Evolutionary conservation across 2,888 invertebrate species (phyloP).

Genomic region (Byasa hedistus): DNA sequence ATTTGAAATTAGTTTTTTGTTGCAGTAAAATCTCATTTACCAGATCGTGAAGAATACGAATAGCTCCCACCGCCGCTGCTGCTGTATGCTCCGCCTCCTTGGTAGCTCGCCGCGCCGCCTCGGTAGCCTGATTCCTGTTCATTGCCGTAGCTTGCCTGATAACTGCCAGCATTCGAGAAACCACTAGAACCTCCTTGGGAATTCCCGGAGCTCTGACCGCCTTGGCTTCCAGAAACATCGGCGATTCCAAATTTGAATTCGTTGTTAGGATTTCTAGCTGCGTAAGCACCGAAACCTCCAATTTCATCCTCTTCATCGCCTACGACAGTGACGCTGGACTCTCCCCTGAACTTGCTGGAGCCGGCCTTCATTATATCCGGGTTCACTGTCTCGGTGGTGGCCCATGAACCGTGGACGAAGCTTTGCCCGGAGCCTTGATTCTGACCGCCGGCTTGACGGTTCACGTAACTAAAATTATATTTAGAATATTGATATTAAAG

Average conservation of each 20-base stretch:
- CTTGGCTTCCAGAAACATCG: conserved; percentile 53
- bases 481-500: no score
- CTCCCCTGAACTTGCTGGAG: conserved; percentile 57
- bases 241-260: conserved; percentile 68
- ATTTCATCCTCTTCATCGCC: conserved; percentile 64
- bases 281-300: conserved; percentile 63
- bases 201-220: conserved; percentile 35
- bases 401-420: conserved; percentile 67
- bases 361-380: conserved; percentile 67
- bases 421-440: conserved; percentile 43
- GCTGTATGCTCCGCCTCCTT: conserved; percentile 36
- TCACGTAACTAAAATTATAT: conserved; percentile 43
- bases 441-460: conserved; percentile 36
- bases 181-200: conserved; percentile 37
- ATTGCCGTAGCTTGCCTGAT: conserved; percentile 34
- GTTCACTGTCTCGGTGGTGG: conserved; percentile 74
- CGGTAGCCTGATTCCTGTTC: conserved; percentile 36
- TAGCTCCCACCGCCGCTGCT: conserved; percentile 51
- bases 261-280: conserved; percentile 64
- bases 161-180: conserved; percentile 30
- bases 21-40: conserved; percentile 38
- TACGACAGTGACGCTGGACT: conserved; percentile 59
- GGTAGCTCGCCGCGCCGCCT: conserved; percentile 33
- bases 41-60: conserved; percentile 64
- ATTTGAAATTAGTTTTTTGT: no score